Evolutionary conservation across 2,797 vertebrate genomes (phyloP), one percentile per base, ranked within the genome.

Genomic region (Pterois miles): DNA sequence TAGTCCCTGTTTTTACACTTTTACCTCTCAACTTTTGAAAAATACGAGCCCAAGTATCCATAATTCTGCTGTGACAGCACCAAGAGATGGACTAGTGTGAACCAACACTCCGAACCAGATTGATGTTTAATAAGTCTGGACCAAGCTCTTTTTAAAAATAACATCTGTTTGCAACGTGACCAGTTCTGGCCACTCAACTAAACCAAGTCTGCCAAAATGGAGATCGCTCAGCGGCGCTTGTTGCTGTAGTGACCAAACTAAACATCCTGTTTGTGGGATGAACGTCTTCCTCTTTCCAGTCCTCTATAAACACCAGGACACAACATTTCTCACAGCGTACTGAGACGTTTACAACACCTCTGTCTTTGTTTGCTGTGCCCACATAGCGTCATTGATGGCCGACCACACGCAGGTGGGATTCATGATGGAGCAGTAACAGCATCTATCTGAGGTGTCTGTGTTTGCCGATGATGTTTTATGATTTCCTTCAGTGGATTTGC

Each of bases 281-380:
- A 85, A 66, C 34, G 43, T 76, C 88, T 92, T 94, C 89, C 91
- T 88, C 88, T 92, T 89, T 88, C 71, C 68, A 36, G 31, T 23
- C 52, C 2, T 53, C 77, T 68, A 18, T 86, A 88, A 91, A 87
- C 81, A 71, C 33, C 40, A 13, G 56, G 33, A 72, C 25, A 18
- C 40, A 43, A 43, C 16, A 18, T 16, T 43, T 43, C 40, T 43
- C 40, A 43, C 40, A 43, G 68, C 27, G 1, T 1, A 8, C 40
- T 56, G 68, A 76, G 31, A 62, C 43, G 33, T 86, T 91, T 82
- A 91, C 68, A 50, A 70, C 74, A 13, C 59, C 70, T 70, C 69
- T 18, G 18, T 62, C 27, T 58, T 13, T 27, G 40, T 43, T 43
- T 78, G 63, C 75, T 85, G 65, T 43, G 58, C 31, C 50, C 78